phyloP scores from a whole-genome alignment of 1,140 invertebrate species.

The Geopemphigus sp. region DNA sequence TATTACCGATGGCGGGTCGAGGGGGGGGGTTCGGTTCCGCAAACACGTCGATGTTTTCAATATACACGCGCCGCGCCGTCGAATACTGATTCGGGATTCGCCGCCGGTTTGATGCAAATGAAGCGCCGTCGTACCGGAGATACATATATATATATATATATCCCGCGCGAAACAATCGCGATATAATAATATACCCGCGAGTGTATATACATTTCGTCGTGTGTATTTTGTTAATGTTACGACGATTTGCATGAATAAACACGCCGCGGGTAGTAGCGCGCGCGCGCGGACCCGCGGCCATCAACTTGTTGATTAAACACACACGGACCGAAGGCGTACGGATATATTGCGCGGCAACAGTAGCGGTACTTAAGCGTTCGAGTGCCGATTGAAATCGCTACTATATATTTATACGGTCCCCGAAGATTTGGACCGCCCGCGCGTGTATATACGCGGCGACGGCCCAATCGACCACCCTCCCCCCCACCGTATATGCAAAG shows the following conservation, averaged over 20 bases:
- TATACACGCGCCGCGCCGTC: background rate
- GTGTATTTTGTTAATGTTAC: slow-evolving; percentile 46
- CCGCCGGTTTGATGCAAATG: background rate
- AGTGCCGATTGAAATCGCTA: slow-evolving; percentile 26
- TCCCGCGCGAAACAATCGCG: background rate
- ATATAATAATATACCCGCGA: background rate
- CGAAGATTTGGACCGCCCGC: background rate
- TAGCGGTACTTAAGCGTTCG: slow-evolving; percentile 6
- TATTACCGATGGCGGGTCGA: too few species aligned
- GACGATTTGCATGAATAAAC: background rate
- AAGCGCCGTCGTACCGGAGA: background rate
- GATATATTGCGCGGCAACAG: background rate
- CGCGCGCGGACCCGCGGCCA: slow-evolving; percentile 1
- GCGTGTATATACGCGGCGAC: background rate
- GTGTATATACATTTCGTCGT: slow-evolving; percentile 18
- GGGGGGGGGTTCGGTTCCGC: slow-evolving; percentile 12
- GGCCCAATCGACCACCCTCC: background rate
- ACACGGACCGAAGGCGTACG: background rate
- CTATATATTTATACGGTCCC: background rate
- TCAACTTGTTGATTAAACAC: slow-evolving; percentile 48
- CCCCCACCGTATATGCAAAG: slow-evolving; percentile 7
- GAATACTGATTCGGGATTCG: slow-evolving; percentile 47
- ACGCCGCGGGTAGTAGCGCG: background rate
- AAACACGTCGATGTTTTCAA: slow-evolving; percentile 38
- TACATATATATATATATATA: background rate